phyloP scores from a whole-genome alignment of 2,113 vertebrate genomes.

The Isichthys henryi region DNA sequence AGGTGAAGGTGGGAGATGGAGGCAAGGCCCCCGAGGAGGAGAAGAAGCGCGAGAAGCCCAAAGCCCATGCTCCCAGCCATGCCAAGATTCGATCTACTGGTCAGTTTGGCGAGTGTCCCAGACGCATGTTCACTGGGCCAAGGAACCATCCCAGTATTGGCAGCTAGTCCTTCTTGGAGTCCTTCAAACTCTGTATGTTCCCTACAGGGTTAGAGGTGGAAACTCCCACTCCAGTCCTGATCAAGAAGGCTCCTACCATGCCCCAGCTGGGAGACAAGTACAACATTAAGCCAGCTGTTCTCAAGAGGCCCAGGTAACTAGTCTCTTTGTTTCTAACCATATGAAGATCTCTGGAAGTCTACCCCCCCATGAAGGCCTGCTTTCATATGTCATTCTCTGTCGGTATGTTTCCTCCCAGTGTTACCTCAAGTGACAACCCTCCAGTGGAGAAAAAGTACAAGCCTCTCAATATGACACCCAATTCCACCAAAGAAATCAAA shows the following conservation, averaged over 20 bases:
- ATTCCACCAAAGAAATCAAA: conserved; percentile 90
- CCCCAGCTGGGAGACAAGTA: conserved; percentile 78
- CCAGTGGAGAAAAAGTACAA: conserved; percentile 92
- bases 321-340: background rate
- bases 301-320: conserved; percentile 79
- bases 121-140: background rate
- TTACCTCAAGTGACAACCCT: conserved; percentile 47
- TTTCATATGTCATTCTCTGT: background rate
- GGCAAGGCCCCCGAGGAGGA: conserved; percentile 69
- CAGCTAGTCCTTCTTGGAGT: background rate
- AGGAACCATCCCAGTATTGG: background rate
- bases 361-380: background rate
- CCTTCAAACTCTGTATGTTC: background rate
- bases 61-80: conserved; percentile 85
- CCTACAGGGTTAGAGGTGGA: conserved; percentile 78
- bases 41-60: conserved; percentile 83
- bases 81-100: conserved; percentile 90
- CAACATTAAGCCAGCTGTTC: conserved; percentile 80
- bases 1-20: conserved; percentile 50
- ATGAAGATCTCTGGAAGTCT: background rate
- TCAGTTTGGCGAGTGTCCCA: conserved; percentile 30
- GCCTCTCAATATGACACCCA: conserved; percentile 81
- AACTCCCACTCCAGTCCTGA: conserved; percentile 61
- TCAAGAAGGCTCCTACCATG: conserved; percentile 64
- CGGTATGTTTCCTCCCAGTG: conserved; percentile 30